Conservation (phyloP, 2,888 invertebrate species). For the Himalopsyche japonica region DNA sequence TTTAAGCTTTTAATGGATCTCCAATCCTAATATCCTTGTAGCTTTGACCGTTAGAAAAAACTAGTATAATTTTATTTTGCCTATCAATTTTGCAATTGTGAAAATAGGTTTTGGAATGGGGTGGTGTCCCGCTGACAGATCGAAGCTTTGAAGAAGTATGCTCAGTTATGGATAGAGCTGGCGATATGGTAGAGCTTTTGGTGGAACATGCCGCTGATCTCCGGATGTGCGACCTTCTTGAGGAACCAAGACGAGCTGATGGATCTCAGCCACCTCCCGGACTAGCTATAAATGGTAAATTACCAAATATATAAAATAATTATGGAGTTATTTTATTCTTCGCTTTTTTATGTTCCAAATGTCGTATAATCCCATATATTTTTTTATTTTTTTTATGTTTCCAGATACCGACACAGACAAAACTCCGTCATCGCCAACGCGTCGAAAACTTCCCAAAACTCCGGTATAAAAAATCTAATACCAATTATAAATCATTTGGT, state of each 20-base stretch:
- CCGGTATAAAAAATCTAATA: constrained; percentile 74
- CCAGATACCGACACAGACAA: constrained; percentile 86
- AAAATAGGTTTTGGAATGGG: constrained; percentile 84
- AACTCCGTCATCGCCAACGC: constrained; percentile 85
- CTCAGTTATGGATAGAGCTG: constrained; percentile 84
- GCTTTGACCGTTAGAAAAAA: too few species aligned
- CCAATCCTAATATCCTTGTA: too few species aligned
- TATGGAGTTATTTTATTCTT: too few species aligned
- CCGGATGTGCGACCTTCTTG: constrained; percentile 69
- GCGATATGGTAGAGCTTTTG: constrained; percentile 83
- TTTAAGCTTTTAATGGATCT: too few species aligned
- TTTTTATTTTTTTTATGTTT: constrained; percentile 45
- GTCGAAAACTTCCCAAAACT: constrained; percentile 95
- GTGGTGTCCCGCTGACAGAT: constrained; percentile 84
- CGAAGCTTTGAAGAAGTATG: constrained; percentile 93
- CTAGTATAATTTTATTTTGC: too few species aligned
- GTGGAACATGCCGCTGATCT: constrained; percentile 82
- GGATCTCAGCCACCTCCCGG: constrained; percentile 51
- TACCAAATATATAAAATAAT: too few species aligned
- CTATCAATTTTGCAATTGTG: too few species aligned
- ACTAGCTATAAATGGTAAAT: constrained; percentile 63
- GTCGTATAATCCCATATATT: too few species aligned
- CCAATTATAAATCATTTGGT: not conserved
- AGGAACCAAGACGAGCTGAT: constrained; percentile 60
- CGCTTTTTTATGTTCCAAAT: too few species aligned